Evolutionary conservation across 1,140 invertebrate species (phyloP), one percentile per base, ranked within the genome.

Genomic region (Camponotus floridanus): DNA sequence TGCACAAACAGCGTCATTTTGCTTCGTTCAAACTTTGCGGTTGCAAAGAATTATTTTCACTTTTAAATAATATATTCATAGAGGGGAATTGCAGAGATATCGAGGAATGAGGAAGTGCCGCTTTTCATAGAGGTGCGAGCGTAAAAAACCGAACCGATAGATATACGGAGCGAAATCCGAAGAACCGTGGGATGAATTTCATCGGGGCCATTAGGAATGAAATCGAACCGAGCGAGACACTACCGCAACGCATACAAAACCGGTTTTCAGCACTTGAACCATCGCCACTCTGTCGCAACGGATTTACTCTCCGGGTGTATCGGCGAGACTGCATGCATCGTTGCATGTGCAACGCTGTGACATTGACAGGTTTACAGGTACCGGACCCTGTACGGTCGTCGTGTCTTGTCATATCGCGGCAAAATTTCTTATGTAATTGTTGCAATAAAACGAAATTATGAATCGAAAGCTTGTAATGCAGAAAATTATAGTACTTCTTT

Each of bases 181-280:
- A 79, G 70, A 86, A 48, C 68, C 87, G 73, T 91, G 76, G 88
- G 88, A 92, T 92, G 91, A 92, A 91, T 92, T 92, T 92, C 92
- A 92, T 89, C 87, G 87, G 87, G 70, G 65, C 87, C 87, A 92
- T 92, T 92, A 91, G 91, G 88, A 91, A 85, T 79, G 91, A 92
- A 92, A 92, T 92, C 89, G 88, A 92, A 91, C 85, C 87, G 83
- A 89, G 89, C 81, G 86, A 15, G 86, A 92, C 90, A 91, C 87
- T 91, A 91, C 90, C 73, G 89, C 91, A 88, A 88, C 86, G 79
- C 78, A 74, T 84, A 91, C 64, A 31, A 71, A 91, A 92, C 91
- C 91, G 91, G 91, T 92, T 92, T 87, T 51, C 48, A 51, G 15
- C 48, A 51, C 48, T 51, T 81, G 90, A 86, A 89, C 62, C 86